Evolutionary conservation across 2,797 vertebrate species (phyloP).

Genomic region (Vespertilio murinus): DNA sequence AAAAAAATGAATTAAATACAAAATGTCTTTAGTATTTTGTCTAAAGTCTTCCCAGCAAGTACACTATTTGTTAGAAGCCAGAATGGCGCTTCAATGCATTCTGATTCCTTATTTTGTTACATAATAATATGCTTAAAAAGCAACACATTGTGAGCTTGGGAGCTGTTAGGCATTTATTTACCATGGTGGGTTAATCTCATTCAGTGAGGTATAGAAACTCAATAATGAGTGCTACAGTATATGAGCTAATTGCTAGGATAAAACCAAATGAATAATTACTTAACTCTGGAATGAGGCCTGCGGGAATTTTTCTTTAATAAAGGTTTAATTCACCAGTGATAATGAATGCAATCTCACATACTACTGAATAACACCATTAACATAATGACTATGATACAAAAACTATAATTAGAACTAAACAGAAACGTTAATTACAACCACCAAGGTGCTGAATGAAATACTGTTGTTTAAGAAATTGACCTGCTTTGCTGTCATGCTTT

Average conservation of each 20-base stretch:
- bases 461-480: conserved; percentile 82
- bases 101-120: conserved; percentile 70
- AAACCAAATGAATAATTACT: conserved; percentile 91
- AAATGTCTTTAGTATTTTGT: conserved; percentile 81
- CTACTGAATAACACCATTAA: conserved; percentile 90
- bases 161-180: conserved; percentile 86
- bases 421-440: conserved; percentile 89
- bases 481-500: conserved; percentile 72
- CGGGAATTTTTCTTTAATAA: conserved; percentile 91
- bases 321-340: conserved; percentile 91
- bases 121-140: conserved; percentile 79
- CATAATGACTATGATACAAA: conserved; percentile 90
- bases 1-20: conserved; percentile 68
- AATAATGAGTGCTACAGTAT: conserved; percentile 87
- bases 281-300: conserved; percentile 89
- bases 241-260: conserved; percentile 90
- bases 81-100: conserved; percentile 60
- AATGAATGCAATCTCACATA: conserved; percentile 92
- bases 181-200: conserved; percentile 86
- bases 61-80: conserved; percentile 64
- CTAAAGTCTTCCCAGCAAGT: conserved; percentile 75
- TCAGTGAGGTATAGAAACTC: conserved; percentile 86
- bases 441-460: conserved; percentile 85
- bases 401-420: conserved; percentile 91
- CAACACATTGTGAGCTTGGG: conserved; percentile 77